Conservation (phyloP, 1,140 invertebrate genomes). For the Holotrichia oblita region DNA sequence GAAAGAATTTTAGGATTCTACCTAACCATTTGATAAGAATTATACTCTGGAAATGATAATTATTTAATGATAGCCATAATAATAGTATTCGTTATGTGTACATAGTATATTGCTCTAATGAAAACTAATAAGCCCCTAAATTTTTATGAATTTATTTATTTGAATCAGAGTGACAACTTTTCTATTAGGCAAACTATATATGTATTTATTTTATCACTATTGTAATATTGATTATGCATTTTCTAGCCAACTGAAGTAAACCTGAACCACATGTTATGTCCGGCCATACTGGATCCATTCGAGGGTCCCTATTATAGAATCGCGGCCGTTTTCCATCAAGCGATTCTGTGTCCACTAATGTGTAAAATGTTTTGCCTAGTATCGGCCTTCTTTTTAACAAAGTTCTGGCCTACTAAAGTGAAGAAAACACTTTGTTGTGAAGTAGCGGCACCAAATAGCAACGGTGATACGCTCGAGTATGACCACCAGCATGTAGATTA, state of each 20-base stretch:
- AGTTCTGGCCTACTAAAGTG: conserved; percentile 66
- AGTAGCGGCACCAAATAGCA: conserved; percentile 42
- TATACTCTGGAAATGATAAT: too few relatives aligned
- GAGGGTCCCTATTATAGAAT: conserved; percentile 86
- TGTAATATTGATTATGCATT: conserved; percentile 44
- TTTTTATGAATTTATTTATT: too few relatives aligned
- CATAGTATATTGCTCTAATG: too few relatives aligned
- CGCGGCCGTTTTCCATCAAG: conserved; percentile 83
- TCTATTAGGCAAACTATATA: too few relatives aligned
- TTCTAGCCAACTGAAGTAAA: conserved; percentile 87
- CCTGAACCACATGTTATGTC: conserved; percentile 94
- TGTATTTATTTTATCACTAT: not conserved
- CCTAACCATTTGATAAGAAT: too few relatives aligned
- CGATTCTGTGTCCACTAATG: conserved; percentile 77
- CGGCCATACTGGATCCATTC: conserved; percentile 92
- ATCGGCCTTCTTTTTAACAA: conserved; percentile 64
- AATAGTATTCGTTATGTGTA: too few relatives aligned
- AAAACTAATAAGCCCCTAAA: too few relatives aligned
- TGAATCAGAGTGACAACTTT: too few relatives aligned
- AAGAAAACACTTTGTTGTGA: conserved; percentile 66
- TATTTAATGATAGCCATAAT: too few relatives aligned
- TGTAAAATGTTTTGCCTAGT: conserved; percentile 75
- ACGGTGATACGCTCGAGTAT: conserved; percentile 39
- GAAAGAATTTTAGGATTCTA: too few relatives aligned
- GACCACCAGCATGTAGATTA: conserved; percentile 42